Conservation (phyloP, 2,888 invertebrate genomes). For the Cheilosia pagana region DNA sequence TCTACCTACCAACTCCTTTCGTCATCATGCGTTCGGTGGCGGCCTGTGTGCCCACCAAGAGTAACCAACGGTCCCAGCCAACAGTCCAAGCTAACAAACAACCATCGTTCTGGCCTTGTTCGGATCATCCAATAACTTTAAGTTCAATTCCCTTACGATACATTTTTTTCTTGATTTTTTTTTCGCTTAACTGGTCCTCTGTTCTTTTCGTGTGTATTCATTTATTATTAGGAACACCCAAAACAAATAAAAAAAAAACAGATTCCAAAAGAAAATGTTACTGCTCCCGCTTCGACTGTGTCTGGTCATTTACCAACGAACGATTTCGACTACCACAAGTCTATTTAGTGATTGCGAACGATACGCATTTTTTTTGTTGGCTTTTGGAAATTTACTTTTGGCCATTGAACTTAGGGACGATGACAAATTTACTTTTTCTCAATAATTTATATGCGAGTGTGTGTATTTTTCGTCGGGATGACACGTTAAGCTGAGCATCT, state of each 20-base stretch:
- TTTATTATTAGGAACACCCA: constrained; percentile 58
- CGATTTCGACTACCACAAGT: constrained; percentile 30
- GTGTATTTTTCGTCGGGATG: neutral
- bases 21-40: constrained; percentile 68
- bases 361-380: constrained; percentile 6
- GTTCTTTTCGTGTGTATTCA: constrained; percentile 31
- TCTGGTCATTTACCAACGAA: constrained; percentile 71
- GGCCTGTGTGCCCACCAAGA: constrained; percentile 55
- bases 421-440: constrained; percentile 45
- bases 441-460: neutral
- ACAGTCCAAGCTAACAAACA: constrained; percentile 54
- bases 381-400: constrained; percentile 33
- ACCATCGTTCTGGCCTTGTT: constrained; percentile 68
- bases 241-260: constrained; percentile 54
- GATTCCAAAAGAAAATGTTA: constrained; percentile 36
- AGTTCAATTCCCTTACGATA: constrained; percentile 70
- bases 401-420: constrained; percentile 69
- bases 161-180: constrained; percentile 19
- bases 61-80: constrained; percentile 41
- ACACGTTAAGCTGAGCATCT: neutral
- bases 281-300: constrained; percentile 19
- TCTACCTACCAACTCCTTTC: constrained; percentile 51
- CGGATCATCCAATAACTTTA: constrained; percentile 71
- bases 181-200: constrained; percentile 53
- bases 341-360: constrained; percentile 35